phyloP scores from a whole-genome alignment of 1,140 invertebrate species.

The Zelostemma sp. region DNA sequence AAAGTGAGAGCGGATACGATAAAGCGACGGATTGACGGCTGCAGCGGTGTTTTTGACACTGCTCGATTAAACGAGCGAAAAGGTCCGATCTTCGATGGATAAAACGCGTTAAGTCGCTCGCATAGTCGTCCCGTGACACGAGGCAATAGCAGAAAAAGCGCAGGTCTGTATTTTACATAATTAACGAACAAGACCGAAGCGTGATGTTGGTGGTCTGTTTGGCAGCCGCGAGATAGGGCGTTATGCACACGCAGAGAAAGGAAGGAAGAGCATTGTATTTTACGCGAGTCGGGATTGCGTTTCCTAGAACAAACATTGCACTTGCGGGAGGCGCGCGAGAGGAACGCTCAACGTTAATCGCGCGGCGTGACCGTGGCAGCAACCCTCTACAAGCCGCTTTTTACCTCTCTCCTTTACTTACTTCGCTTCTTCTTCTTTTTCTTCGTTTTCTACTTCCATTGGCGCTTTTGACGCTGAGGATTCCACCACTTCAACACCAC shows the following conservation, averaged over 20 bases:
- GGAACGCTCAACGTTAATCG: conserved; percentile 54
- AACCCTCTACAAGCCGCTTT: conserved; percentile 9
- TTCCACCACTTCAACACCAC: conserved; percentile 3
- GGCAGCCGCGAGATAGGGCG: conserved; percentile 1
- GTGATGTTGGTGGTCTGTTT: conserved; percentile 22
- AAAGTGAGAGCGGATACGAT: neutral
- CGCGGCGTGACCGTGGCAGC: conserved; percentile 13
- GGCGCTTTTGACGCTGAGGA: neutral
- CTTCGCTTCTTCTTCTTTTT: conserved; percentile 10
- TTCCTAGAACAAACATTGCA: conserved; percentile 62
- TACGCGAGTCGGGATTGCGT: conserved; percentile 60
- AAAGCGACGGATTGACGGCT: neutral
- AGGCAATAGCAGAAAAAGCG: conserved; percentile 23
- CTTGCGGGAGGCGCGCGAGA: conserved; percentile 40
- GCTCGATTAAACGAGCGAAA: neutral
- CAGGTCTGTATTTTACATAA: conserved; percentile 31
- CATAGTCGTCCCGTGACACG: conserved; percentile 2
- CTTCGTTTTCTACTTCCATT: conserved; percentile 1
- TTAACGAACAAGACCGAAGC: conserved; percentile 11
- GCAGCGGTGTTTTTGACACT: neutral
- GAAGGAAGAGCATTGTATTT: conserved; percentile 58
- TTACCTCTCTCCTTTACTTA: conserved; percentile 17
- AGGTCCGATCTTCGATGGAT: neutral
- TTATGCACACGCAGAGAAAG: conserved; percentile 5
- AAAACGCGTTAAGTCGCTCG: conserved; percentile 7